A percentile compares a stretch with the other conserved stretches of the same genome.
Conservation (phyloP, 2,888 invertebrate species). For the Blastobasis adustella region DNA sequence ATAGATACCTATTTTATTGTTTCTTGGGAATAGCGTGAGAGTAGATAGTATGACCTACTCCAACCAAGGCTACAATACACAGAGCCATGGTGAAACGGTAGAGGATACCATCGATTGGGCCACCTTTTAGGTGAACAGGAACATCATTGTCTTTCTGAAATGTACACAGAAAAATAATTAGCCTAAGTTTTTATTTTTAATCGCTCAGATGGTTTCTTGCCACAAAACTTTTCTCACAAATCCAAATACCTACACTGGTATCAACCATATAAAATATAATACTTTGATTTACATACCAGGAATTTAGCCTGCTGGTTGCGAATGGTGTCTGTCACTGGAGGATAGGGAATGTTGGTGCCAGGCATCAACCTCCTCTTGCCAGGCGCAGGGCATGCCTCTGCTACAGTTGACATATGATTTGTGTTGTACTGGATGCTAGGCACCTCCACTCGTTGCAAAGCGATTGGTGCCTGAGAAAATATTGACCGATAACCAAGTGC, state of each 20-base stretch:
- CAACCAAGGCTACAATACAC: constrained; percentile 47
- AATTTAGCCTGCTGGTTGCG: constrained; percentile 50
- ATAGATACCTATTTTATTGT: constrained; percentile 23
- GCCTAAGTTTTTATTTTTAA: too few relatives aligned
- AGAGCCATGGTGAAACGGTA: constrained; percentile 58
- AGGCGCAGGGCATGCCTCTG: constrained; percentile 45
- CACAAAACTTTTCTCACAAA: too few relatives aligned
- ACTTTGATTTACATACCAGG: constrained; percentile 38
- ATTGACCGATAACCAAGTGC: constrained; percentile 1
- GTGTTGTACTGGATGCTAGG: constrained; percentile 55
- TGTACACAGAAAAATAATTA: neutral
- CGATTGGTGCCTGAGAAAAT: constrained; percentile 50
- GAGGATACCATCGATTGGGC: constrained; percentile 65
- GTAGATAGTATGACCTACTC: constrained; percentile 55
- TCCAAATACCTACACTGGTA: too few relatives aligned
- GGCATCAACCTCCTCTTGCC: constrained; percentile 46
- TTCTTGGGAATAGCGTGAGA: constrained; percentile 54
- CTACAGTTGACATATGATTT: constrained; percentile 54
- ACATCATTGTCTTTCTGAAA: constrained; percentile 74
- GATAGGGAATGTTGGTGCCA: constrained; percentile 58
- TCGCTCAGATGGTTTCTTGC: too few relatives aligned
- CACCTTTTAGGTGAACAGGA: constrained; percentile 76
- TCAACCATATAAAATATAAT: neutral
- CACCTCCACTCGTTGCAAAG: constrained; percentile 60
- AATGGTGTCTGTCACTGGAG: constrained; percentile 46